phyloP scores from a whole-genome alignment of 2,797 vertebrate genomes.

The Amblyopsis hoosieri region DNA sequence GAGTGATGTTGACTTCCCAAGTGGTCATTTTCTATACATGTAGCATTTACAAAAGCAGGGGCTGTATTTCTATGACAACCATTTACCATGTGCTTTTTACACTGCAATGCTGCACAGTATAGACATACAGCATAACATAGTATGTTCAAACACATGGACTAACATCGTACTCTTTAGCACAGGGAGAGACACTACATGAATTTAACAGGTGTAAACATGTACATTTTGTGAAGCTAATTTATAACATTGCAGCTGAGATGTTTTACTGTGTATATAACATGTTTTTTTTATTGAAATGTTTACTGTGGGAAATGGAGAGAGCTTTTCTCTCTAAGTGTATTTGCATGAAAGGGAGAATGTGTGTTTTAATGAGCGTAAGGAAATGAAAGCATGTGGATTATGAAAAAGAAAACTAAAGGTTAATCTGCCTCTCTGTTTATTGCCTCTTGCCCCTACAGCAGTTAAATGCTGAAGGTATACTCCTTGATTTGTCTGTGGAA shows the following conservation, averaged over 20 bases:
- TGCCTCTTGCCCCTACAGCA: constrained; percentile 43
- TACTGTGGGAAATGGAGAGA: constrained; percentile 44
- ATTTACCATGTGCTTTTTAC: constrained; percentile 58
- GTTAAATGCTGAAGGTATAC: constrained; percentile 45
- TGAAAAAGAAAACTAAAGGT: constrained; percentile 43
- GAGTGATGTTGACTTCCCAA: constrained; percentile 54
- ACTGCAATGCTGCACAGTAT: constrained; percentile 62
- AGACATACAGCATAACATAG: constrained; percentile 21
- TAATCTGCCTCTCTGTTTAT: constrained; percentile 61
- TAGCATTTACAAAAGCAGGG: constrained; percentile 68
- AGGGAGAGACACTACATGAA: constrained; percentile 38
- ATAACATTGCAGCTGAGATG: constrained; percentile 69
- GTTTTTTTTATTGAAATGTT: constrained; percentile 62
- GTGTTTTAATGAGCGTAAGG: constrained; percentile 24
- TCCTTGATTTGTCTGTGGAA: constrained; percentile 7
- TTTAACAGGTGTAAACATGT: constrained; percentile 53
- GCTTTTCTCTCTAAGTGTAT: constrained; percentile 23
- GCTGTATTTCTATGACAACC: constrained; percentile 36
- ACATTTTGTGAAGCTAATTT: constrained; percentile 81
- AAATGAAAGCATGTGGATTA: constrained; percentile 32
- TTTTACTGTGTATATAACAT: constrained; percentile 70
- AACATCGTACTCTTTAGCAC: constrained; percentile 12
- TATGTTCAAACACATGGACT: constrained; percentile 13
- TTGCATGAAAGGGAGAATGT: constrained; percentile 49
- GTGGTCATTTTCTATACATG: constrained; percentile 59